Evolutionary conservation across 2,113 vertebrate species (phyloP).

Genomic region (Lepus americanus): DNA sequence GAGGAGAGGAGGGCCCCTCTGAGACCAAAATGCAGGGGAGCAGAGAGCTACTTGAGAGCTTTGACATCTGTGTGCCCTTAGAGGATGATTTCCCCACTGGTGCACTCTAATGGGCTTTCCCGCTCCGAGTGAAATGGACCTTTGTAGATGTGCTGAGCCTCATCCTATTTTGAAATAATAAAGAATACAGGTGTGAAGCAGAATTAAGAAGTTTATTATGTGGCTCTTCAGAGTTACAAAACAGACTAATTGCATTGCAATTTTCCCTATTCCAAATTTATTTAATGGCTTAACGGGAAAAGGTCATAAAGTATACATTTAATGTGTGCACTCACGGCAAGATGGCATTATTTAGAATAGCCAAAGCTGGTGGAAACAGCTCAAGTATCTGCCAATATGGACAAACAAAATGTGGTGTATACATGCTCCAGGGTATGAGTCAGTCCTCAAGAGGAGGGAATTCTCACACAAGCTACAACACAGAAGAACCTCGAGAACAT

Average conservation of each 20-base stretch:
- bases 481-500: background rate
- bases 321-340: background rate
- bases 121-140: slow-evolving; percentile 25
- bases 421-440: background rate
- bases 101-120: background rate
- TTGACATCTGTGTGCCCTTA: background rate
- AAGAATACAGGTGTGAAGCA: slow-evolving; percentile 41
- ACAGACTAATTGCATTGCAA: background rate
- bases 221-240: slow-evolving; percentile 35
- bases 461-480: background rate
- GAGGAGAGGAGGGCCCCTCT: background rate
- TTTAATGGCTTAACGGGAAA: background rate
- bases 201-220: slow-evolving; percentile 33
- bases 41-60: background rate
- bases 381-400: background rate
- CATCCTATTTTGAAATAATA: slow-evolving; percentile 17
- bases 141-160: background rate
- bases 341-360: background rate
- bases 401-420: background rate
- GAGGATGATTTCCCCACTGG: background rate
- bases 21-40: background rate
- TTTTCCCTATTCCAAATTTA: background rate
- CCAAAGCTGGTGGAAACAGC: background rate
- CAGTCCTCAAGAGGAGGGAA: background rate
- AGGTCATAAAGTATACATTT: background rate